Percentiles rank a stretch among this genome's conserved stretches.
These are phyloP conservation scores for Sporophila hypoxantha DNA, from an alignment of 2,113 vertebrate genomes.

Conservation along the genomic window DNA sequence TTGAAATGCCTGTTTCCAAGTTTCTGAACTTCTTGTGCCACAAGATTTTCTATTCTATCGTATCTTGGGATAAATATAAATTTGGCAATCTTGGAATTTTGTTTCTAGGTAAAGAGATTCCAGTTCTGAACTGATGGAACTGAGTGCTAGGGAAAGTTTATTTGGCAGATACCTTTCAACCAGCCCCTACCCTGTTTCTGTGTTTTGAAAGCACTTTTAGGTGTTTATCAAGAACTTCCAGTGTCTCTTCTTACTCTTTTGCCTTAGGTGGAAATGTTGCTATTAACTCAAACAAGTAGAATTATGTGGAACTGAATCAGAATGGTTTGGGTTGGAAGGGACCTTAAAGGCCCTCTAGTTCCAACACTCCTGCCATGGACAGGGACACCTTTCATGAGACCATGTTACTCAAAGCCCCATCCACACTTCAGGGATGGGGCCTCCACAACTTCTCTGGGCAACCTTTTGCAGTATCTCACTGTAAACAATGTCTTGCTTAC, in stretches of 20 bases:
- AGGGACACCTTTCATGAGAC: background rate
- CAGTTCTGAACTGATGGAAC: background rate
- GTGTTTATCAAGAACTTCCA: background rate
- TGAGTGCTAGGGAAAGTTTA: background rate
- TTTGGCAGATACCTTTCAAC: background rate
- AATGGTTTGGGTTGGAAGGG: background rate
- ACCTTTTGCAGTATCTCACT: background rate
- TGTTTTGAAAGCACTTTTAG: background rate
- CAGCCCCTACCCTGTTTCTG: background rate
- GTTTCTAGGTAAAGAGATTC: background rate
- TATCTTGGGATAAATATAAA: background rate
- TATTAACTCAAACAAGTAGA: background rate
- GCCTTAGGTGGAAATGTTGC: background rate
- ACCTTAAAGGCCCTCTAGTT: background rate
- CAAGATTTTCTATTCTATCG: background rate
- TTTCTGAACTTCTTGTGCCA: background rate
- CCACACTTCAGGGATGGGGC: background rate
- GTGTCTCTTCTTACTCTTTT: background rate
- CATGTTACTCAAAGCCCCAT: background rate
- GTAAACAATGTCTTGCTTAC: background rate
- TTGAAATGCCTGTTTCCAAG: background rate
- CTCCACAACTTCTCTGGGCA: background rate
- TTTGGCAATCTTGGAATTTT: background rate
- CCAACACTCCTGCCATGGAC: accelerated
- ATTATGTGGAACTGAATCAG: background rate